Evolutionary conservation across 1,140 invertebrate genomes (phyloP).

Genomic region (Rhagoletis pomonella): DNA sequence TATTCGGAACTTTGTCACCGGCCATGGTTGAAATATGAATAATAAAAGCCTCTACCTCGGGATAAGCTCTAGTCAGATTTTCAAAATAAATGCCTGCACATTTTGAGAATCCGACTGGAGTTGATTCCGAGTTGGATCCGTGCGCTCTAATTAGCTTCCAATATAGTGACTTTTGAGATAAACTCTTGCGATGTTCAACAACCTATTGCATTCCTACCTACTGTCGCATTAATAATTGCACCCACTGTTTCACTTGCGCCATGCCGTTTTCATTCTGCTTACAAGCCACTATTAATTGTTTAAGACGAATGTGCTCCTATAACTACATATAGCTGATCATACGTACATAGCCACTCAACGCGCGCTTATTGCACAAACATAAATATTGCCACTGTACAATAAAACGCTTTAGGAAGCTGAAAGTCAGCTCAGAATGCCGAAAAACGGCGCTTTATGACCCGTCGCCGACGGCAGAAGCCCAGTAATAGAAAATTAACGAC

Average conservation of each 20-base stretch:
- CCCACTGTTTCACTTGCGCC: not conserved
- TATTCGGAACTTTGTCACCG: too few species aligned
- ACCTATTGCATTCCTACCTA: not conserved
- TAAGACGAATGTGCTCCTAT: not conserved
- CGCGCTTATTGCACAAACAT: not conserved
- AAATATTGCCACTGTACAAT: not conserved
- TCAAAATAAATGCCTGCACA: too few species aligned
- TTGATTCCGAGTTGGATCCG: too few species aligned
- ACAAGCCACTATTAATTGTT: constrained; percentile 28
- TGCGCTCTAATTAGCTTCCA: too few species aligned
- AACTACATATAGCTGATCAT: not conserved
- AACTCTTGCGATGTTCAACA: not conserved
- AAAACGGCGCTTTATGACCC: constrained; percentile 30
- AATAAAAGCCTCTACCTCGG: too few species aligned
- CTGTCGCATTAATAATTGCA: not conserved
- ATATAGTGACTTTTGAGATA: too few species aligned
- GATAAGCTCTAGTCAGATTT: too few species aligned
- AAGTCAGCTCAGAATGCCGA: not conserved
- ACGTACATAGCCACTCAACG: not conserved
- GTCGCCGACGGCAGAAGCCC: constrained; percentile 23
- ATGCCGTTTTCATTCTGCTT: not conserved
- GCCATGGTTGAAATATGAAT: too few species aligned
- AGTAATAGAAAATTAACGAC: constrained; percentile 52
- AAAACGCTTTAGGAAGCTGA: not conserved
- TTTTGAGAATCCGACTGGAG: too few species aligned